Conservation (phyloP, 92 coral and sea anemone species). For the Epizoanthus illoricatus region DNA sequence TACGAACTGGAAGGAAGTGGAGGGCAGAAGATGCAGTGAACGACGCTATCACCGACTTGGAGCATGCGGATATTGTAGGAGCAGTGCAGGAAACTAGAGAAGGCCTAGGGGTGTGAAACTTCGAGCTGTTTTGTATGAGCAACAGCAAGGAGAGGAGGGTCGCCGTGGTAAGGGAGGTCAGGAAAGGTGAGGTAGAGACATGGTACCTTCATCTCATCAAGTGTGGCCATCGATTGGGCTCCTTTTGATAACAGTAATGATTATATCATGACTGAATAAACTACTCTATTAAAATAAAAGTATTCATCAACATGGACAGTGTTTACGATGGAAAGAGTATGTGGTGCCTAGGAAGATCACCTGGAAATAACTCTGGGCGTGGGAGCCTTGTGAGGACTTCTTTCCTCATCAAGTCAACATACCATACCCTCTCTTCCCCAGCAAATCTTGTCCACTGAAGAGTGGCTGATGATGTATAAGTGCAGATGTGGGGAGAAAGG, state of each 20-base stretch:
- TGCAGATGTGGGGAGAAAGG: conserved; percentile 33
- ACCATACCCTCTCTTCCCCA: conserved; percentile 33
- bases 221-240: conserved; percentile 14
- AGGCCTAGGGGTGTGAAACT: neutral
- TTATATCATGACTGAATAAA: too few relatives aligned
- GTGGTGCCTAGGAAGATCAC: conserved; percentile 31
- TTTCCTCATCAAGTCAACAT: conserved; percentile 6
- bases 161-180: conserved; percentile 27
- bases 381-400: conserved; percentile 14
- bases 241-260: too few relatives aligned
- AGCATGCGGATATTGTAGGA: conserved; percentile 27
- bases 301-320: neutral
- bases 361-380: conserved; percentile 47
- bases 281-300: too few relatives aligned
- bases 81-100: conserved; percentile 17
- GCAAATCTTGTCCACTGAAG: conserved; percentile 39
- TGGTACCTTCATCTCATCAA: conserved; percentile 22
- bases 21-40: conserved; percentile 22
- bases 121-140: conserved; percentile 26
- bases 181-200: conserved; percentile 12
- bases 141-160: conserved; percentile 21
- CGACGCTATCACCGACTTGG: conserved; percentile 5
- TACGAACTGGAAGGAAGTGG: conserved; percentile 18
- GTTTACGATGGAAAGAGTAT: conserved; percentile 32
- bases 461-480: conserved; percentile 29